Evolutionary conservation across 1,140 invertebrate species (phyloP).

Genomic region (Sinonovacula constricta): DNA sequence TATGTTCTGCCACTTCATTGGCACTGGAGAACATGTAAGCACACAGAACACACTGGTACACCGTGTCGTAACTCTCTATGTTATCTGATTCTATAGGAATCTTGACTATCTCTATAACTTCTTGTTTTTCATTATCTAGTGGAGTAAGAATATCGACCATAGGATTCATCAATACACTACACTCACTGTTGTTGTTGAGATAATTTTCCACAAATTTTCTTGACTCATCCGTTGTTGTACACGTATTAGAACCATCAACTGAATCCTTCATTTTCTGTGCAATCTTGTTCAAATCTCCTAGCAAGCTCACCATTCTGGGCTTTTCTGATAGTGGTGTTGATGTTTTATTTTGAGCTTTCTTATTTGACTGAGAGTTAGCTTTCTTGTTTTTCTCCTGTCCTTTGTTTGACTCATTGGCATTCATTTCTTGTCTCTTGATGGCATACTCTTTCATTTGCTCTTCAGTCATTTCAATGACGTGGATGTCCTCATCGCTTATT

Average conservation of each 20-base stretch:
- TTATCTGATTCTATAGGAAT: not conserved
- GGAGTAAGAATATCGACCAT: too few species aligned
- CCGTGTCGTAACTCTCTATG: not conserved
- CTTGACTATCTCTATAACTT: not conserved
- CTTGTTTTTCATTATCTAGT: not conserved
- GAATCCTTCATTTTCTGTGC: not conserved
- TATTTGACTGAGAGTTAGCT: not conserved
- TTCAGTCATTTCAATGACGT: conserved; percentile 37
- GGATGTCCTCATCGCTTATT: conserved; percentile 16
- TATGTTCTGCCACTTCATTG: not conserved
- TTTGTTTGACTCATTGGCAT: not conserved
- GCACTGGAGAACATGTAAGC: not conserved
- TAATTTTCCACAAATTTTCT: not conserved
- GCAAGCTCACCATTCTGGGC: not conserved
- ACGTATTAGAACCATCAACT: not conserved
- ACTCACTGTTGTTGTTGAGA: not conserved
- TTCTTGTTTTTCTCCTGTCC: not conserved
- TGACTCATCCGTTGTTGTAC: not conserved
- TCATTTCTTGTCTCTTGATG: not conserved
- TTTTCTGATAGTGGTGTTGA: not conserved
- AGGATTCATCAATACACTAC: not conserved
- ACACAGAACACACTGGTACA: not conserved
- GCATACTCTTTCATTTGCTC: conserved; percentile 15
- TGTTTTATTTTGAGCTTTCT: not conserved
- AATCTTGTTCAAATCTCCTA: not conserved